Conservation (phyloP, 2,113 vertebrate species). For the Pedionomus torquatus region DNA sequence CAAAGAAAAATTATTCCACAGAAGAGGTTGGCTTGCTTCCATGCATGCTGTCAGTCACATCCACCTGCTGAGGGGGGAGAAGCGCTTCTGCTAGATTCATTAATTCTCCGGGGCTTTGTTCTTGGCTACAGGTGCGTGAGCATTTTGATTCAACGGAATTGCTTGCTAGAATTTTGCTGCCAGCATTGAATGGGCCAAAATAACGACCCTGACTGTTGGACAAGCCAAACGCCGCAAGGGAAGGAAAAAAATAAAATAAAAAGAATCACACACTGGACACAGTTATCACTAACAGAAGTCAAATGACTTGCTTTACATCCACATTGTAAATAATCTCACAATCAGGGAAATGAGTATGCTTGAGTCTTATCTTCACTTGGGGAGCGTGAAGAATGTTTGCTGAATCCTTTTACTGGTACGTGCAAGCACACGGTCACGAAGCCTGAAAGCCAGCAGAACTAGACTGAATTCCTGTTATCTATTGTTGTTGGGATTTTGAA, state of each 20-base stretch:
- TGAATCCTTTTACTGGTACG: slow-evolving; percentile 22
- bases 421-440: slow-evolving; percentile 10
- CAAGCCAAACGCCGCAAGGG: background rate
- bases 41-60: background rate
- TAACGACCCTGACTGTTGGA: background rate
- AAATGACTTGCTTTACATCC: slow-evolving; percentile 44
- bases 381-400: slow-evolving; percentile 41
- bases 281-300: slow-evolving; percentile 34
- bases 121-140: background rate
- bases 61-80: background rate
- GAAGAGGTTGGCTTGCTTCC: background rate
- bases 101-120: background rate
- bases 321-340: slow-evolving; percentile 16
- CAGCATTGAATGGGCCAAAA: background rate
- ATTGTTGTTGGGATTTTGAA: slow-evolving; percentile 87
- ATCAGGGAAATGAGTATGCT: slow-evolving; percentile 27
- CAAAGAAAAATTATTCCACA: background rate
- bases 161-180: background rate
- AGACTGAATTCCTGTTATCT: slow-evolving; percentile 75
- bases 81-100: background rate
- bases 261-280: background rate
- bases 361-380: background rate
- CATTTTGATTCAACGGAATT: background rate
- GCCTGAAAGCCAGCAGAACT: slow-evolving; percentile 36
- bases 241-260: background rate